phyloP scores from a whole-genome alignment of 2,888 invertebrate species.

The Eristalis tenax region DNA sequence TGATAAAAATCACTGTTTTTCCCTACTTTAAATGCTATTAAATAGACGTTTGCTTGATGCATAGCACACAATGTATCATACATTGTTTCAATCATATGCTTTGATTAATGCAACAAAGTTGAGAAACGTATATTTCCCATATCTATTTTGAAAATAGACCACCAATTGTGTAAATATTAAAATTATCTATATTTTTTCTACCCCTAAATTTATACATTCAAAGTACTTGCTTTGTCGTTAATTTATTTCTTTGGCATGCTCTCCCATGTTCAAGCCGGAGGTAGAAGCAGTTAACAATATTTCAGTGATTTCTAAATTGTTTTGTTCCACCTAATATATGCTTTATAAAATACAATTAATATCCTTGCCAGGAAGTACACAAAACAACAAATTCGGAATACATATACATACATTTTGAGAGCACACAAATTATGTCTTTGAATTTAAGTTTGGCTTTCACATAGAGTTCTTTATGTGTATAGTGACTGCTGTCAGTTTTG shows the following conservation, averaged over 20 bases:
- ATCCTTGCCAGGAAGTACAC: constrained; percentile 2
- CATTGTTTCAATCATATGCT: not conserved
- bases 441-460: constrained; percentile 70
- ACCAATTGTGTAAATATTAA: not conserved
- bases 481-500: constrained; percentile 38
- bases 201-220: not conserved
- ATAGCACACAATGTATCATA: not conserved
- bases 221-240: constrained; percentile 22
- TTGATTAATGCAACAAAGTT: not conserved
- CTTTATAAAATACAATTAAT: constrained; percentile 21
- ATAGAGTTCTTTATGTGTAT: constrained; percentile 46
- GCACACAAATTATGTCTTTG: constrained; percentile 56
- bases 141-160: not conserved
- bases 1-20: not conserved
- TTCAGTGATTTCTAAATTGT: constrained; percentile 30
- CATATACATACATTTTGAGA: constrained; percentile 22
- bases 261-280: constrained; percentile 1
- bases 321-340: constrained; percentile 19
- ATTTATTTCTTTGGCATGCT: constrained; percentile 25
- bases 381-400: not conserved
- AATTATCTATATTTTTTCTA: not conserved
- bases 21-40: not conserved
- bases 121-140: not conserved
- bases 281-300: constrained; percentile 13
- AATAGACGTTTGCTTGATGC: not conserved